Base-by-base conservation (phyloP, 2,888 invertebrate species). In the Nomada goodeniana region DNA sequence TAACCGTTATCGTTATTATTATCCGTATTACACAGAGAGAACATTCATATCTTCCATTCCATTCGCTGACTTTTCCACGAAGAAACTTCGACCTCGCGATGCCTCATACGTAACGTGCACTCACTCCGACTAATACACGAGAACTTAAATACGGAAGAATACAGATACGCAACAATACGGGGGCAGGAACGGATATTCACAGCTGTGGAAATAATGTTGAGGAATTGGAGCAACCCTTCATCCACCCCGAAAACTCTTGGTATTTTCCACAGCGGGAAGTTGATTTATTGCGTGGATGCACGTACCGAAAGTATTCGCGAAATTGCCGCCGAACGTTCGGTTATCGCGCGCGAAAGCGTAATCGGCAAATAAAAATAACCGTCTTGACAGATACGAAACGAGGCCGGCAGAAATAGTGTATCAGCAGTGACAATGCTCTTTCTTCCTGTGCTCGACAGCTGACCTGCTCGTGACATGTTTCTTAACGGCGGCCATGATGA, bases 251-350 rank as follows among this genome's bases (percentile, higher is more conserved):
- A 80, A 72, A 68, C 52, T 77, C 68, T 20, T 50, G 47, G 50
- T 52, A 53, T 65, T 77, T 77, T 47, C 47, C 68, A 15, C 1
- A 15, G 7, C 20, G 4, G 7, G 15, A 36, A 15, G 53, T 73
- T 76, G 77, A 80, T 77, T 73, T 77, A 80, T 67, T 50, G 67
- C 61, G 36, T 47, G 63, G 57, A 50, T 23, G 72, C 67, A 63
- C 72, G 36, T 61, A 20, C 53, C 20, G 52, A 55, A 67, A 61
- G 53, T 76, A 76, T 64, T 53, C 63, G 10, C 53, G 52, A 59
- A 72, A 72, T 64, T 68, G 52, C 44, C 23, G 64, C 18, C 3
- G 67, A 42, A 53, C 63, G 68, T 59, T 77, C n/a, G 42, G 70
- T 70, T 78, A 78, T 78, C 73, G 47, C 74, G 0, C 55, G 42